Conservation (phyloP, 2,113 vertebrate genomes). For the Argyrosomus japonicus region DNA sequence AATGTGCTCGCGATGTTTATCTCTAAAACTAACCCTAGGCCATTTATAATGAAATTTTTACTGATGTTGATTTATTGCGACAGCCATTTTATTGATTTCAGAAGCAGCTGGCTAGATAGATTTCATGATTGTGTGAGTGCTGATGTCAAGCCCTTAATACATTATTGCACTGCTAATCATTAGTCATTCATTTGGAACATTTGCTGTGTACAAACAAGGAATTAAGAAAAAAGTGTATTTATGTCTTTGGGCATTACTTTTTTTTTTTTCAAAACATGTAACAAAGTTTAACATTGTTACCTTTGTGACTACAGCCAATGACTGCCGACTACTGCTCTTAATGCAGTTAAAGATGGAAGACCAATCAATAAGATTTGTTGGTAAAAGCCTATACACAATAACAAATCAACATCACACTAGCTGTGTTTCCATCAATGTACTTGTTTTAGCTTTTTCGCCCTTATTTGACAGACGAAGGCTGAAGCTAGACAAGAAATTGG, state of each 20-base stretch:
- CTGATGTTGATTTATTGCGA: constrained; percentile 56
- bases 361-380: not conserved
- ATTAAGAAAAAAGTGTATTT: not conserved
- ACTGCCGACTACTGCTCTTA: not conserved
- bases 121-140: constrained; percentile 23
- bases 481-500: too few relatives aligned
- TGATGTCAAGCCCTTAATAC: constrained; percentile 9
- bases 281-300: too few relatives aligned
- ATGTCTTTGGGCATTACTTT: not conserved
- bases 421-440: too few relatives aligned
- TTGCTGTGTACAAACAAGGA: constrained; percentile 6
- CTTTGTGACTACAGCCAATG: not conserved
- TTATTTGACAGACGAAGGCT: too few relatives aligned
- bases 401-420: not conserved
- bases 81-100: constrained; percentile 59
- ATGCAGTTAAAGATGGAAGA: not conserved
- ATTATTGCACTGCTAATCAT: constrained; percentile 26
- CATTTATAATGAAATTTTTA: constrained; percentile 50
- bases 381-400: too few relatives aligned
- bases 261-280: not conserved
- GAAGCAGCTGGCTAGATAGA: constrained; percentile 25
- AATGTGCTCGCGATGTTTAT: constrained; percentile 56
- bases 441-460: not conserved
- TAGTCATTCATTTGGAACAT: constrained; percentile 1
- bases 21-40: constrained; percentile 48